phyloP scores from a whole-genome alignment of 2,888 invertebrate genomes.

The Meloe dianella region DNA sequence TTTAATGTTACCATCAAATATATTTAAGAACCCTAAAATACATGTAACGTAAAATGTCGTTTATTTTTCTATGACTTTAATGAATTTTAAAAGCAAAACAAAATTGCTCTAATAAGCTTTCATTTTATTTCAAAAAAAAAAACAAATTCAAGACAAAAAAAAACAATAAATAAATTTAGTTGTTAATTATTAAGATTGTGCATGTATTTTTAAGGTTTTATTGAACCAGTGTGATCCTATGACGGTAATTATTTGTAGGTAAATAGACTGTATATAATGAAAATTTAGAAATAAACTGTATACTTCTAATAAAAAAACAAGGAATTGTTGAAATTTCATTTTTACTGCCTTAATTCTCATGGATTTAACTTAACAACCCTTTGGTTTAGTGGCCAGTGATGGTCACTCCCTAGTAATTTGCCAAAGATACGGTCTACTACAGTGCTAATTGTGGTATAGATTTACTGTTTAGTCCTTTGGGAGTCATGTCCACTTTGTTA shows the following conservation, averaged over 20 bases:
- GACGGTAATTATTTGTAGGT: constrained; percentile 48
- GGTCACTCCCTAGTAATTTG: constrained; percentile 55
- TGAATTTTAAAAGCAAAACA: neutral
- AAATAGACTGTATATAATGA: constrained; percentile 52
- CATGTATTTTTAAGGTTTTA: constrained; percentile 55
- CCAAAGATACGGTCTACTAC: constrained; percentile 48
- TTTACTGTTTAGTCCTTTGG: constrained; percentile 41
- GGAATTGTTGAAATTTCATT: constrained; percentile 14
- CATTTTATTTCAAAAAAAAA: neutral
- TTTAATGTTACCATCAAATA: constrained; percentile 11
- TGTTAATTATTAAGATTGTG: constrained; percentile 43
- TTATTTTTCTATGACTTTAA: constrained; percentile 8
- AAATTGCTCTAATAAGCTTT: neutral
- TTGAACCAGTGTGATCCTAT: constrained; percentile 57
- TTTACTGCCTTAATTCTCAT: constrained; percentile 11
- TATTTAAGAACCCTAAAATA: constrained; percentile 8
- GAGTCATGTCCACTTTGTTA: constrained; percentile 36
- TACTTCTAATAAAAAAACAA: constrained; percentile 52
- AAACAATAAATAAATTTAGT: constrained; percentile 6
- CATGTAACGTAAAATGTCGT: constrained; percentile 9
- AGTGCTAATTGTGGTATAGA: constrained; percentile 53
- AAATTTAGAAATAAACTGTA: constrained; percentile 56
- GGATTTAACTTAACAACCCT: constrained; percentile 41
- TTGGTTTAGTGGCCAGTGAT: constrained; percentile 46
- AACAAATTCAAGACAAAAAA: neutral